Evolutionary conservation across 2,888 invertebrate species (phyloP).

Genomic region (Troides helena): DNA sequence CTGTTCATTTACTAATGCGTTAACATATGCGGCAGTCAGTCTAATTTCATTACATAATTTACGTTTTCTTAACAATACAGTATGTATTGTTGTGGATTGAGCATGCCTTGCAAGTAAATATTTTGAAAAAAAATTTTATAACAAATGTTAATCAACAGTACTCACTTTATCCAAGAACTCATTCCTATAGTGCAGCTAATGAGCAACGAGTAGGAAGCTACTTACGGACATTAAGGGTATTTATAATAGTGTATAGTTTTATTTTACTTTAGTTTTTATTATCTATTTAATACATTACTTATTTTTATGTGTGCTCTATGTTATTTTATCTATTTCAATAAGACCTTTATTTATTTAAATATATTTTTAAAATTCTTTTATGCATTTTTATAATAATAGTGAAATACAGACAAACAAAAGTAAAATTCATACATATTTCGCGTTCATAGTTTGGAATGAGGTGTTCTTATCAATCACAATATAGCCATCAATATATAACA

Average conservation of each 20-base stretch:
- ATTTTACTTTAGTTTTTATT: background rate
- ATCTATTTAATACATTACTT: background rate
- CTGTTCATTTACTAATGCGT: background rate
- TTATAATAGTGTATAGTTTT: slow-evolving; percentile 45
- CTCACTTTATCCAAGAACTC: slow-evolving; percentile 71
- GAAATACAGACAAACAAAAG: no score
- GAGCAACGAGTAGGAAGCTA: slow-evolving; percentile 75
- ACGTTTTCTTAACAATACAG: background rate
- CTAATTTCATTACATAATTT: background rate
- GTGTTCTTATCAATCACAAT: no score
- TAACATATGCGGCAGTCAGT: background rate
- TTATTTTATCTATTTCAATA: background rate
- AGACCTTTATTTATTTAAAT: background rate
- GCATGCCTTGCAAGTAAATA: background rate
- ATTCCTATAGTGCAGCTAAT: slow-evolving; percentile 74
- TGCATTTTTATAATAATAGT: no score
- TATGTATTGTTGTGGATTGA: background rate
- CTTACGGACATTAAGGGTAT: slow-evolving; percentile 75
- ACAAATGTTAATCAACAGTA: slow-evolving; percentile 60
- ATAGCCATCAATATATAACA: no score
- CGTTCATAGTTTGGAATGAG: no score
- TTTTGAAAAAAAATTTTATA: background rate
- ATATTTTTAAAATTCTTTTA: no score
- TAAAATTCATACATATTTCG: no score
- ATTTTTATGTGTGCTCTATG: background rate